Evolutionary conservation across 2,113 vertebrate genomes (phyloP), one percentile per base, ranked within the genome.

Genomic region (Aleadryas rufinucha): DNA sequence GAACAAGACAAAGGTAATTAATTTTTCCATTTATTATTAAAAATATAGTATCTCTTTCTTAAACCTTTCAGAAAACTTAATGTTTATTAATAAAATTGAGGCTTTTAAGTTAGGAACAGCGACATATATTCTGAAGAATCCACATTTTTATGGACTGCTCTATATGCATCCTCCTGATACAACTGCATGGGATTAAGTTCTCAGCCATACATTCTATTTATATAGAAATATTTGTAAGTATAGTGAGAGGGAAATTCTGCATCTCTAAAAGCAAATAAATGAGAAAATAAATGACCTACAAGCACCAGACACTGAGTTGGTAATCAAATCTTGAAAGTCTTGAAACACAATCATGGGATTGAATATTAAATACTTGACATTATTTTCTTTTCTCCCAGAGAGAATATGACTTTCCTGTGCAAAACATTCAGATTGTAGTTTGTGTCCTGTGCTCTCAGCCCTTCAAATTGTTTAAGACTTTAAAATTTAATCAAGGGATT

Each of bases 401-500:
- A 98, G 98, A 97, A 97, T 98, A 98, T 98, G 98, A 97, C 97
- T 98, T 98, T 98, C 96, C 92, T 83, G 89, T 97, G 94, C 89
- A 98, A 97, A 98, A 97, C 96, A 97, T 97, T 98, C 95, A 97
- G 96, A 95, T 84, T 89, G 93, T 92, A 97, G 96, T 95, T 98
- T 97, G 94, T 95, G 97, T 98, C 97, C 96, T 97, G 92, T 96
- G 95, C 97, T 98, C 95, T 98, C 97, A 98, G 98, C 96, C 97
- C 93, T 98, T 98, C 97, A 98, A 98, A 98, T 98, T 98, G 98
- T 98, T 98, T 98, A 98, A 98, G 98, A 98, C 98, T 98, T 98
- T 98, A 98, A 98, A 98, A 98, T 98, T 98, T 98, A 98, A 98
- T 98, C 98, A 98, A 98, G 98, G 92, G 97, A 98, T 98, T 98